Percentiles rank a stretch among this genome's conserved stretches.
These are phyloP conservation scores for Hydrophis major DNA, from an alignment of 2,797 vertebrate genomes.

Conservation along the genomic window DNA sequence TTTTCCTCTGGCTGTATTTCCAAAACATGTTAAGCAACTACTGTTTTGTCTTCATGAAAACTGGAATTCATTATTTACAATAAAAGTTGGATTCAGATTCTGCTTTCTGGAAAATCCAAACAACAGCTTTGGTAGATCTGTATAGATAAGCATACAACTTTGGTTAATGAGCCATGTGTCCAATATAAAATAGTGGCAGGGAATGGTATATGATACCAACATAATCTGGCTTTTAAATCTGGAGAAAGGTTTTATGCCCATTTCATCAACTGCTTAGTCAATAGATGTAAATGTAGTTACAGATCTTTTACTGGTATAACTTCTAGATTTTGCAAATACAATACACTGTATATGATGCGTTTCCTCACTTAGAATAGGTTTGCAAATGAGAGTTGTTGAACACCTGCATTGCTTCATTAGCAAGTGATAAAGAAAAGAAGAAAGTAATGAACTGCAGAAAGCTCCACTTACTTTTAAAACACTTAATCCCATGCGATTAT, in stretches of 20 bases:
- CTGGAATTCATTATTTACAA: neutral
- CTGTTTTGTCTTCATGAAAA: neutral
- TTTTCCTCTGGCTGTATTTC: neutral
- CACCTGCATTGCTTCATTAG: neutral
- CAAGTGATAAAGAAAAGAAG: neutral
- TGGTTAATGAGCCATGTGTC: neutral
- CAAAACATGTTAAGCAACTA: neutral
- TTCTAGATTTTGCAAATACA: neutral
- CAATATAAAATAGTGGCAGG: neutral
- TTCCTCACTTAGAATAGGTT: neutral
- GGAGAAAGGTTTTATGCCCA: neutral
- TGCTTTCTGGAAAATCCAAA: neutral
- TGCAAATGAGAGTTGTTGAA: neutral
- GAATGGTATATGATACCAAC: neutral
- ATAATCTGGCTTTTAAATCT: neutral
- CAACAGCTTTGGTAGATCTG: neutral
- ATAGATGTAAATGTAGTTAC: neutral
- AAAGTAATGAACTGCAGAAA: slow-evolving; percentile 12
- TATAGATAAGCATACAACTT: neutral
- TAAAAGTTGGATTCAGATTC: neutral
- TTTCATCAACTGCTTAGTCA: neutral
- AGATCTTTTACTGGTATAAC: neutral
- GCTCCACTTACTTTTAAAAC: slow-evolving; percentile 11
- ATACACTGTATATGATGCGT: neutral
- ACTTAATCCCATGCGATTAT: slow-evolving; percentile 20